These are phyloP conservation scores for Oreotrochilus melanogaster DNA, from an alignment of 2,113 vertebrate genomes.

Conservation along the genomic window DNA sequence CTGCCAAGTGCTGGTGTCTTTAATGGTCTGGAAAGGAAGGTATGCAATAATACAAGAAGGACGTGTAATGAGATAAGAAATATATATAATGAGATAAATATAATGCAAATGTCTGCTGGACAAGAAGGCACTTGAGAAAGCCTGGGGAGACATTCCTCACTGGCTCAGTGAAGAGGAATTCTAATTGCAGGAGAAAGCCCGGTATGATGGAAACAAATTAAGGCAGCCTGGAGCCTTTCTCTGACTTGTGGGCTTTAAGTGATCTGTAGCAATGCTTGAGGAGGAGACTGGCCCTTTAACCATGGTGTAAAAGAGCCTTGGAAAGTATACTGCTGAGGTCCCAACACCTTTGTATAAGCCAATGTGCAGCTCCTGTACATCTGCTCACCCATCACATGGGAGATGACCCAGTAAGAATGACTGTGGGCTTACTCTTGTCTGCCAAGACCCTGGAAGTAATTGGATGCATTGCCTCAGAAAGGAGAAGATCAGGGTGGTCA, in stretches of 20 bases:
- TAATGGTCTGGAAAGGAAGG: neutral
- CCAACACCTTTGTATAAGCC: neutral
- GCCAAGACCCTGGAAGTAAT: neutral
- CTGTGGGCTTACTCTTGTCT: neutral
- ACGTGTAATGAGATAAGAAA: neutral
- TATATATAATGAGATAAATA: neutral
- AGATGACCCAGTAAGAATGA: accelerated
- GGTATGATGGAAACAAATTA: neutral
- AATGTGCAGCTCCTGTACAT: neutral
- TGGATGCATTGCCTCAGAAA: neutral
- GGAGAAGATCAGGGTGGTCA: neutral
- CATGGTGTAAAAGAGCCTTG: neutral
- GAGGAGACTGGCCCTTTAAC: neutral
- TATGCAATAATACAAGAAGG: neutral
- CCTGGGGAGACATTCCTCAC: neutral
- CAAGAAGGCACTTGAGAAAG: neutral
- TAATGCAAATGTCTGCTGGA: neutral
- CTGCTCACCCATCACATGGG: neutral
- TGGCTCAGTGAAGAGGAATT: neutral
- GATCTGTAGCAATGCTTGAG: too few species aligned
- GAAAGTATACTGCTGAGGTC: neutral
- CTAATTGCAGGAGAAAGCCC: neutral
- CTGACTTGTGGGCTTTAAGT: neutral
- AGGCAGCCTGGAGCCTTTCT: neutral
- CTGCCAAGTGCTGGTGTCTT: neutral